These are phyloP conservation scores for Acronicta psi DNA, from an alignment of 2,888 invertebrate genomes.

Conservation along the genomic window DNA sequence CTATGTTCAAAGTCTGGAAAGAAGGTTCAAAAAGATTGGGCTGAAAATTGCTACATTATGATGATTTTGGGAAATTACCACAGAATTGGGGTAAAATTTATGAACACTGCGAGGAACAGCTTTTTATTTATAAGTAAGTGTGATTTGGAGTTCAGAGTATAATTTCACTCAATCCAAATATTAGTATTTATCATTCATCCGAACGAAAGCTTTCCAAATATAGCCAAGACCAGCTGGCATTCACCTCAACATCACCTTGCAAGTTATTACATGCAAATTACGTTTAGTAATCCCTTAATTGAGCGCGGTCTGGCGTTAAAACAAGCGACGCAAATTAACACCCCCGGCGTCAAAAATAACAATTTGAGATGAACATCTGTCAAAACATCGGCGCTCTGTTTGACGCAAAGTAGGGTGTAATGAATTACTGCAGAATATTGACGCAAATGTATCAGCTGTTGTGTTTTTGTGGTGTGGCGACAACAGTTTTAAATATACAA, in stretches of 20 bases:
- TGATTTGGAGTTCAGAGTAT: too few species aligned
- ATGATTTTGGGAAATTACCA: too few species aligned
- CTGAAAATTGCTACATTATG: too few species aligned
- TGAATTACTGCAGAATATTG: slow-evolving; percentile 50
- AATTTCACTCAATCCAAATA: too few species aligned
- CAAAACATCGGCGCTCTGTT: slow-evolving; percentile 64
- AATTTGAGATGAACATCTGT: slow-evolving; percentile 73
- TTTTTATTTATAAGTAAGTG: too few species aligned
- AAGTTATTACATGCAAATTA: slow-evolving; percentile 60
- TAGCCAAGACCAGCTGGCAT: slow-evolving; percentile 29
- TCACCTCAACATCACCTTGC: slow-evolving; percentile 40
- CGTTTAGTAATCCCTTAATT: slow-evolving; percentile 57
- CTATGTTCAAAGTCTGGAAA: too few species aligned
- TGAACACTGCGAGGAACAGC: too few species aligned
- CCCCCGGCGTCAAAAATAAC: slow-evolving; percentile 72
- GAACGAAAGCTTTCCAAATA: too few species aligned
- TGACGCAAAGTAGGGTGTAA: slow-evolving; percentile 28
- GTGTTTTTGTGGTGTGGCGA: slow-evolving; percentile 4
- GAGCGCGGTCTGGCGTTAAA: slow-evolving; percentile 58
- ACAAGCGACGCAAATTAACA: slow-evolving; percentile 66
- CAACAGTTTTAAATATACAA: too few species aligned
- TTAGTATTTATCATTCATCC: too few species aligned
- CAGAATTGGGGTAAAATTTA: too few species aligned
- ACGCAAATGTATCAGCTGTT: slow-evolving; percentile 29
- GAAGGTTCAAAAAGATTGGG: too few species aligned